Evolutionary conservation across 2,797 vertebrate species (phyloP).

Genomic region (Picus viridis): DNA sequence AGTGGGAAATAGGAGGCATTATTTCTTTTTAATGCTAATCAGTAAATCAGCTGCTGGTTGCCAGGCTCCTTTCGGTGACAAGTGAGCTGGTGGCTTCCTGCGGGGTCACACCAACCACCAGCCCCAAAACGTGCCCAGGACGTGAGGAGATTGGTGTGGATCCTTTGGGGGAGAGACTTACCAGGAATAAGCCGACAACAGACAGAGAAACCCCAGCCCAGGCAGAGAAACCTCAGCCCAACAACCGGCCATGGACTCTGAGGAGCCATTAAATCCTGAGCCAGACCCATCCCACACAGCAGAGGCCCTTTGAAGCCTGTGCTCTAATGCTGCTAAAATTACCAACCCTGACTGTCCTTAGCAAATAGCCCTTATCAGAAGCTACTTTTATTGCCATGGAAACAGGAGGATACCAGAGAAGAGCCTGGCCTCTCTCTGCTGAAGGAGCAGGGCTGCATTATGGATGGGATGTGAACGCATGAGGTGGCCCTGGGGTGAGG

Average conservation of each 20-base stretch:
- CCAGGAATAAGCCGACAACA: background rate
- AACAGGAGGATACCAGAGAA: constrained; percentile 72
- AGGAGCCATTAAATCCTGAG: background rate
- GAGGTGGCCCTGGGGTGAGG: background rate
- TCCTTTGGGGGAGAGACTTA: background rate
- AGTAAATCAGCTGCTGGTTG: background rate
- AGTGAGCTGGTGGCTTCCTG: background rate
- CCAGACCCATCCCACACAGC: background rate
- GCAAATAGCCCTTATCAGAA: constrained; percentile 76
- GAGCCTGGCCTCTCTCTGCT: constrained; percentile 36
- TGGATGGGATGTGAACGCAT: background rate
- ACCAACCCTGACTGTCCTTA: constrained; percentile 66
- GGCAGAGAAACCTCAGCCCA: background rate
- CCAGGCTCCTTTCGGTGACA: background rate
- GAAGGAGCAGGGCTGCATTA: background rate
- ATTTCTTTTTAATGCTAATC: background rate
- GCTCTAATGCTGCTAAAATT: constrained; percentile 74
- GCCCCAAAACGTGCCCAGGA: background rate
- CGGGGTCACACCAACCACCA: accelerated
- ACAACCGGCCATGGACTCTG: background rate
- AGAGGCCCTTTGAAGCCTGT: constrained; percentile 42
- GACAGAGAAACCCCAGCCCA: too few relatives aligned
- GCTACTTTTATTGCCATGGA: constrained; percentile 80
- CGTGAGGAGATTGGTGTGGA: background rate
- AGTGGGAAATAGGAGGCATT: background rate